These are phyloP conservation scores for Cephus rjabovi DNA, from an alignment of 2,888 invertebrate genomes.

Conservation along the genomic window DNA sequence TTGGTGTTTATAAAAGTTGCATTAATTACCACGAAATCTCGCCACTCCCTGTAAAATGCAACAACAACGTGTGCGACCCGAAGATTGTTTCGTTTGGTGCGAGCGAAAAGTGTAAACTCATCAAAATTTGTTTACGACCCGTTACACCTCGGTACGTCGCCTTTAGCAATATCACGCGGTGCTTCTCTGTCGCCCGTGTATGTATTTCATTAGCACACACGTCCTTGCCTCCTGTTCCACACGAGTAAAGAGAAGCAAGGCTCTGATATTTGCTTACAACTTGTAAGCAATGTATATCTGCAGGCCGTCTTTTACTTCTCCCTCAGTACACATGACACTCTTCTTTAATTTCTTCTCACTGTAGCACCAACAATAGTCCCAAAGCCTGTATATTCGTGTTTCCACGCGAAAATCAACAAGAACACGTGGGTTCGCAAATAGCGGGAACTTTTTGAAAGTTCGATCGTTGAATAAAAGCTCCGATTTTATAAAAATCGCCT, in stretches of 20 bases:
- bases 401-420: neutral
- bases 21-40: neutral
- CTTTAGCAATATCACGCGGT: neutral
- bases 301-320: neutral
- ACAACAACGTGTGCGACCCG: neutral
- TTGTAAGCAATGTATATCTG: neutral
- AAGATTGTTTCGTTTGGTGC: neutral
- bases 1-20: neutral
- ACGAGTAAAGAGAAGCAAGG: constrained; percentile 1
- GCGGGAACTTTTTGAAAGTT: neutral
- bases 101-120: constrained; percentile 1
- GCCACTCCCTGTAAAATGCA: neutral
- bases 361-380: neutral
- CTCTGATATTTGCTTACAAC: constrained; percentile 6
- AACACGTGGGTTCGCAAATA: neutral
- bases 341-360: neutral
- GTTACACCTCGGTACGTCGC: neutral
- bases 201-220: constrained; percentile 2
- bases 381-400: neutral
- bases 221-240: neutral
- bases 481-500: neutral
- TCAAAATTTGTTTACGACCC: constrained; percentile 7
- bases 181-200: neutral
- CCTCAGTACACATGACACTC: neutral
- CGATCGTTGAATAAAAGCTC: neutral